Conservation (phyloP, 1,140 invertebrate genomes). For the Plodia interpunctella region DNA sequence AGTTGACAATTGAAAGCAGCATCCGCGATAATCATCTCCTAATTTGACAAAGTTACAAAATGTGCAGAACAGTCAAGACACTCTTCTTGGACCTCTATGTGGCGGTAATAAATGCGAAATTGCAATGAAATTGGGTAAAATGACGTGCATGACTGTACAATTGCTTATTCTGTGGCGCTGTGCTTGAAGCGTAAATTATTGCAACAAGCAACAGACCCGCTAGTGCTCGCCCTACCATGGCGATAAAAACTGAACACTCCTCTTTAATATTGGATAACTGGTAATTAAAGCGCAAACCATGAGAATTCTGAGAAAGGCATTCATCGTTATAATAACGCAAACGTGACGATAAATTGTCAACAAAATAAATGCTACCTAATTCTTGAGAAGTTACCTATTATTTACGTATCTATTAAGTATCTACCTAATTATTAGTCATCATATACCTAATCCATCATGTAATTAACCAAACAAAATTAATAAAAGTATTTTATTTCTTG, state of each 20-base stretch:
- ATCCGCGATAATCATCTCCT: neutral
- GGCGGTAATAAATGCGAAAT: too few species aligned
- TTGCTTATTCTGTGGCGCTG: too few species aligned
- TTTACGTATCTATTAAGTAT: too few species aligned
- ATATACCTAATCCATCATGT: too few species aligned
- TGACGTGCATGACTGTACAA: too few species aligned
- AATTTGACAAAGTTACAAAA: neutral
- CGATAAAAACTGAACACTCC: neutral
- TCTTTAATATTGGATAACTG: constrained; percentile 3
- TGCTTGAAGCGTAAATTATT: constrained; percentile 2
- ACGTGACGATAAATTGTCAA: neutral
- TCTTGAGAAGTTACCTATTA: too few species aligned
- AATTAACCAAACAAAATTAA: too few species aligned
- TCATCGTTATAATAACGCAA: neutral
- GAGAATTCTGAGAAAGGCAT: neutral
- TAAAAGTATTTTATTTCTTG: too few species aligned
- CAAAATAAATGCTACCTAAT: neutral
- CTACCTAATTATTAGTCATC: too few species aligned
- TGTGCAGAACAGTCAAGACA: neutral
- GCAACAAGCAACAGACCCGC: neutral
- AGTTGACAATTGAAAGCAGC: neutral
- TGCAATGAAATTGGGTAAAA: too few species aligned
- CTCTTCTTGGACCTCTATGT: too few species aligned
- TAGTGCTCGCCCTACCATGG: neutral
- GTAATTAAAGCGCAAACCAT: neutral